A percentile compares a stretch with the other conserved stretches of the same genome.
phyloP scores from a whole-genome alignment of 92 coral and sea anemone genomes.

The Palythoa caribaeorum region DNA sequence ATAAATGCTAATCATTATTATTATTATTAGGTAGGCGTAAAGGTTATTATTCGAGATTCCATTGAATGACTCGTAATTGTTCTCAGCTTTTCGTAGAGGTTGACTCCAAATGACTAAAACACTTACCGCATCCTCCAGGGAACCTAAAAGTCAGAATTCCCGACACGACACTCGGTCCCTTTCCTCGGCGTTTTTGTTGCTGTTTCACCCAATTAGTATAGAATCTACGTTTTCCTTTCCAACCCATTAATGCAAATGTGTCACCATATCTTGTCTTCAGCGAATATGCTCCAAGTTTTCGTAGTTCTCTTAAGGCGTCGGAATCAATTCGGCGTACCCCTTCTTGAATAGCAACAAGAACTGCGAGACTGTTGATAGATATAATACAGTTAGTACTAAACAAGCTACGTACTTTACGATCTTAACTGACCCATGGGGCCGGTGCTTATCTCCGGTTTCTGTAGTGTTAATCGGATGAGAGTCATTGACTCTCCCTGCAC shows the following conservation, averaged over 20 bases:
- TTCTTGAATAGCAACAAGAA: slow-evolving; percentile 41
- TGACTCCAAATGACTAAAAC: not conserved
- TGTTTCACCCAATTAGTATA: slow-evolving; percentile 34
- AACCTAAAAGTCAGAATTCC: slow-evolving; percentile 7
- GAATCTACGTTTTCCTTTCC: slow-evolving; percentile 26
- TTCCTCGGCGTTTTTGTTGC: slow-evolving; percentile 2
- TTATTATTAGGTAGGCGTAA: no score
- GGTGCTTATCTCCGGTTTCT: no score
- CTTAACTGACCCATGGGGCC: no score
- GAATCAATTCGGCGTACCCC: not conserved
- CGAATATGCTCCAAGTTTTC: slow-evolving; percentile 23
- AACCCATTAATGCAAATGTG: slow-evolving; percentile 25
- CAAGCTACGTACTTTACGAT: no score
- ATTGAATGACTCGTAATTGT: no score
- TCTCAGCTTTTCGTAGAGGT: no score
- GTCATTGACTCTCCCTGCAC: no score
- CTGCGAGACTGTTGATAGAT: slow-evolving; percentile 26
- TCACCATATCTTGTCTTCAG: not conserved
- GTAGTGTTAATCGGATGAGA: no score
- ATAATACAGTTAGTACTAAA: not conserved
- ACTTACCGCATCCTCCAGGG: slow-evolving; percentile 44
- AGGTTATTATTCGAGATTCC: no score
- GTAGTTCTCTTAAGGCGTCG: not conserved
- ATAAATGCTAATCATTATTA: no score
- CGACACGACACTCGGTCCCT: slow-evolving; percentile 42